A percentile compares a stretch with the other conserved stretches of the same genome.
Conservation (phyloP, 1,140 invertebrate species). For the Myzus persicae region DNA sequence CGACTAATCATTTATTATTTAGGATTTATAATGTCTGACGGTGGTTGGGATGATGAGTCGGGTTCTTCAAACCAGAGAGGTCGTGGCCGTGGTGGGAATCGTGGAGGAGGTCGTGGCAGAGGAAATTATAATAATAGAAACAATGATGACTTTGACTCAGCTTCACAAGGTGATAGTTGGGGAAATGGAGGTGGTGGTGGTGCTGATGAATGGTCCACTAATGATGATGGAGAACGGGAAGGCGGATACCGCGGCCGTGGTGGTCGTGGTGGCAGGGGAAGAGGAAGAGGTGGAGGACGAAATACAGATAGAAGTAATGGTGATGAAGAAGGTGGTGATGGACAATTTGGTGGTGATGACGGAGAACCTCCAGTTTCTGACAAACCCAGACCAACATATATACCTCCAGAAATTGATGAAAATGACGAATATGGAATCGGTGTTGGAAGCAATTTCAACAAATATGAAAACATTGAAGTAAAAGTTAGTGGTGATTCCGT, state of each 20-base stretch:
- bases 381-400: constrained; percentile 68
- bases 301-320: background rate
- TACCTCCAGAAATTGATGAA: constrained; percentile 78
- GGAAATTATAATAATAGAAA: constrained; percentile 17
- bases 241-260: background rate
- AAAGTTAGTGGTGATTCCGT: constrained; percentile 74
- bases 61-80: background rate
- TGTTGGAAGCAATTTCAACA: constrained; percentile 86
- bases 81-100: constrained; percentile 29
- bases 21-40: constrained; percentile 21
- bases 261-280: background rate
- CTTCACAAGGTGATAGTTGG: background rate
- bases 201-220: background rate
- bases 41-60: background rate
- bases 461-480: constrained; percentile 58
- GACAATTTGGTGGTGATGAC: background rate
- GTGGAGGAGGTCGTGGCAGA: background rate
- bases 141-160: background rate
- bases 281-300: background rate
- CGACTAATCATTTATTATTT: background rate
- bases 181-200: background rate
- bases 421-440: constrained; percentile 76
- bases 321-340: background rate
- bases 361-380: constrained; percentile 19
- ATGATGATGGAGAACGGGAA: background rate